Base-by-base conservation (phyloP, 2,888 invertebrate genomes). In the Spatulosminthurus flaviceps region DNA sequence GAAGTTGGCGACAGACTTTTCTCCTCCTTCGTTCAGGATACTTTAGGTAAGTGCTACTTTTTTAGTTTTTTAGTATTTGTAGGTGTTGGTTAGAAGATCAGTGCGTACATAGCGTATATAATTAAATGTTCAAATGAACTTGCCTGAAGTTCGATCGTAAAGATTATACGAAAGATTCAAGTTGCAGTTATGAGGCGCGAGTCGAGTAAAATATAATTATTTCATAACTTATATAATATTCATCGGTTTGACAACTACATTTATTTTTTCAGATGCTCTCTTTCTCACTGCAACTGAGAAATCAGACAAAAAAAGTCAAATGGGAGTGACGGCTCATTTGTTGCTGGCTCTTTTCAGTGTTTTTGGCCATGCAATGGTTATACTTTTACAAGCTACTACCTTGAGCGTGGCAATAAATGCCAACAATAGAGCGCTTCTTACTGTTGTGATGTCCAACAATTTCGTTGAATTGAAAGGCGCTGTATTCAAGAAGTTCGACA, bases 401-500 rank as follows among this genome's bases (percentile, higher is more conserved):
- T 90, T 99, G 22, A 99, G 98, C 90, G 99, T 99, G 77, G 99
- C 99, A 16, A 97, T 99, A 86, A 99, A 99, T 88, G 97, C 98
- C 0, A 98, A 96, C 88, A 99, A 98, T 88, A 98, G 98, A 88
- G 95, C 97, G 72, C 90, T 99, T 28, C 91, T 99, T 19, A 98
- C 98, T 22, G 98, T 99, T 83, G 98, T 99, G 96, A 97, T 99
- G 93, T 98, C 98, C 11, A 99, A 99, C 88, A 99, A 99, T 90
- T 99, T 99, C 90, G 97, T 99, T n/a, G 99, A 99, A 88, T 90
- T 99, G 72, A 99, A 99, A 89, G 96, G 98, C 79, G 96, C 96
- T 86, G 98, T 99, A 0, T 99, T 99, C 89, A 98, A 98, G 88
- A 98, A 98, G 89, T 97, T 99, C 88, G 99, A 98, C 88, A 98